Base-by-base conservation (phyloP, 2,888 invertebrate genomes). In the Dugesia japonica region DNA sequence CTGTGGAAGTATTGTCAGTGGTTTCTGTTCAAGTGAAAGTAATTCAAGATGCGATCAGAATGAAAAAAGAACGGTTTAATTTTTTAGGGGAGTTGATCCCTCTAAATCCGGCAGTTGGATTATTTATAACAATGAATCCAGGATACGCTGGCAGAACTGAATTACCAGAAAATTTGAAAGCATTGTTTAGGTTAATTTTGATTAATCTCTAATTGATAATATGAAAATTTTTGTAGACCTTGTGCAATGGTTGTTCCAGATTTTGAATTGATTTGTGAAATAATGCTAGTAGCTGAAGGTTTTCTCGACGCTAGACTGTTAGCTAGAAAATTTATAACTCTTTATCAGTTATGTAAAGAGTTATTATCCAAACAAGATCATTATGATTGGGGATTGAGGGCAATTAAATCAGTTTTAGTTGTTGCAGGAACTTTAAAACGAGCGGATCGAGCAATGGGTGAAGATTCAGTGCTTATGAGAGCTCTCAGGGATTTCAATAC, bases 201-300 rank as follows among this genome's bases (percentile, higher is more conserved):
- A 15, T 9, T 71, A 71, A 71, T 9, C 15, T 71, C 4, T 71
- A 15, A 9, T 20, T 9, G 9, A 9, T 23, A 23, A 71, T 71
- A 9, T 9, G 26, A 71, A 1, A 23, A 71, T 71, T n/a, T n/a
- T n/a, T 78, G 31, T 42, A 77, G 78, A 73, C 78, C 78, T 23
- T 78, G 78, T 28, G 78, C 78, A 23, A 78, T 78, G 78, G 77
- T 78, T 1, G 78, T 78, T 26, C 78, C 78, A 0, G 78, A 78
- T 33, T 77, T 78, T 56, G 78, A 78, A n/a, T 42, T 78, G 23
- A 78, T 78, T 26, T 77, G 76, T 27, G 78, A 78, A 38, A 77
- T 78, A 27, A 78, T 77, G 76, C 31, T 78, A 23, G 78, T 78
- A 15, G 71, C 78, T 9, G 78, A 77, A 42, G 78, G 77, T 17